These are phyloP conservation scores for Phasia obesa DNA, from an alignment of 2,888 invertebrate genomes.

Conservation along the genomic window DNA sequence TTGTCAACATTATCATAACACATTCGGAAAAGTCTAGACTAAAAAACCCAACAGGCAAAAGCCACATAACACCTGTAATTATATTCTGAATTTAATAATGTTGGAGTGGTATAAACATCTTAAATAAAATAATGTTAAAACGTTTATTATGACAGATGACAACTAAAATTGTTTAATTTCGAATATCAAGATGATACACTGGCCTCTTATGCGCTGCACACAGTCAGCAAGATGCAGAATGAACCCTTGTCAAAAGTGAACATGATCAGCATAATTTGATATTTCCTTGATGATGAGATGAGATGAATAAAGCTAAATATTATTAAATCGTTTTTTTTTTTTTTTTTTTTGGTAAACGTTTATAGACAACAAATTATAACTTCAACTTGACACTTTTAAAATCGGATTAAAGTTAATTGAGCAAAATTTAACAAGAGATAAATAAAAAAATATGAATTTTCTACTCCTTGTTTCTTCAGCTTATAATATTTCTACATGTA, in stretches of 20 bases:
- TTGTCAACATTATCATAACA: conserved; percentile 70
- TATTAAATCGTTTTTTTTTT: conserved; percentile 55
- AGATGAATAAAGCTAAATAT: conserved; percentile 32
- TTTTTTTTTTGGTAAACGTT: conserved; percentile 1
- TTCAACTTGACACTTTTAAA: conserved; percentile 62
- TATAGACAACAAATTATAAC: conserved; percentile 65
- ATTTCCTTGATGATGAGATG: conserved; percentile 57
- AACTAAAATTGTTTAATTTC: conserved; percentile 67
- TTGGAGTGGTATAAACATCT: not conserved
- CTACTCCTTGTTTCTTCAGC: no score
- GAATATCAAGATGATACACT: conserved; percentile 48
- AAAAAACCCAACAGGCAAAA: conserved; percentile 61
- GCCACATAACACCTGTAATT: conserved; percentile 65
- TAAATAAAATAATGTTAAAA: conserved; percentile 50
- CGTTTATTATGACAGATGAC: conserved; percentile 71
- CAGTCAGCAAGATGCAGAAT: not conserved
- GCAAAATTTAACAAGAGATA: conserved; percentile 29
- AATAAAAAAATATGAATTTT: not conserved
- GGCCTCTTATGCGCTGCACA: conserved; percentile 1
- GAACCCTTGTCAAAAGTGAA: conserved; percentile 68
- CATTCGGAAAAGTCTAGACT: conserved; percentile 65
- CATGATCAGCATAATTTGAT: conserved; percentile 67
- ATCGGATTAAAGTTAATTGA: conserved; percentile 48
- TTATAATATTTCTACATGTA: no score
- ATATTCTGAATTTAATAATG: conserved; percentile 35